Evolutionary conservation across 64 coral and sea anemone species (phyloP), one percentile per base, ranked within the genome.

Genomic region (Trachythela sp.): DNA sequence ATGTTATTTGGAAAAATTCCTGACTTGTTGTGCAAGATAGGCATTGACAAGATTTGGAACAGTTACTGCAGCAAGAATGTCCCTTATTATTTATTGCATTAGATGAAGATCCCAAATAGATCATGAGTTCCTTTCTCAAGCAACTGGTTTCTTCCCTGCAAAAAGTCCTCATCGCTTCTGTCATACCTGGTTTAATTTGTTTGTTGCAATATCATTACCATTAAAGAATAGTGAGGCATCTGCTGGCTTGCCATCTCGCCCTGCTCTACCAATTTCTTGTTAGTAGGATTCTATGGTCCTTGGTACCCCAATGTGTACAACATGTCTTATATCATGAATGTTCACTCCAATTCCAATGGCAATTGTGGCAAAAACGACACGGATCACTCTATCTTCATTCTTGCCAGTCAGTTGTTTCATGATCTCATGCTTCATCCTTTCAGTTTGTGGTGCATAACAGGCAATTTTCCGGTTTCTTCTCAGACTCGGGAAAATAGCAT

Each of bases 321-420:
- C 90, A 15, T 92, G 85, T 43, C 90, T 86, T 0, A 92, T 36
- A 4, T 70, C 68, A 87, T n/a, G 84, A 67, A 92, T 92, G 77
- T 92, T 92, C 8, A 92, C 91, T 24, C n/a, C 92, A 87, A 89
- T 89, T 70, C n/a, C n/a, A 29, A 93, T 86, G 14, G 92, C 92
- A 85, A 93, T 83, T 39, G 92, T 93, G 20, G 92, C 92, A 93
- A 93, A 52, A 89, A n/a, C 60, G 70, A 93, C 92, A 38, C 92
- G 87, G 4, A 88, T 89, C 15, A 48, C 77, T 48, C 60, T 49
- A 18, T 26, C 9, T 11, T 84, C 42, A 32, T 48, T 30, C 34
- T 29, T 27, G 11, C 91, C 86, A 70, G 26, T 64, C 29, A 92
- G 49, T 39, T 92, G 87, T 26, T 68, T 45, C 35, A 88, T 18